Conservation (phyloP, 2,113 vertebrate genomes). For the Eudyptes chrysolophus region DNA sequence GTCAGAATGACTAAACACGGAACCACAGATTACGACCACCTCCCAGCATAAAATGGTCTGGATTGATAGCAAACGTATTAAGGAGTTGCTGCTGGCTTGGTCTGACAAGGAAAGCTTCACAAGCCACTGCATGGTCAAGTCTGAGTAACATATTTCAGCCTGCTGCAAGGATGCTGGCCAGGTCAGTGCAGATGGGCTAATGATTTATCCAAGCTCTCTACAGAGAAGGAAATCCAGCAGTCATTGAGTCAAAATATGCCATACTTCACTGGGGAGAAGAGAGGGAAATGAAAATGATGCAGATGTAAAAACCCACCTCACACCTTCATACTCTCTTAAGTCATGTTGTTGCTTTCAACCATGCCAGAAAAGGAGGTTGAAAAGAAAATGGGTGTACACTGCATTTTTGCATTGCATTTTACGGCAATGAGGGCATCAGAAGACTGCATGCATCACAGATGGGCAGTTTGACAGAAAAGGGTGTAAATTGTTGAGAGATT, state of each 20-base stretch:
- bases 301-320: neutral
- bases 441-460: neutral
- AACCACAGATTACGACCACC: neutral
- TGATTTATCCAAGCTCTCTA: neutral
- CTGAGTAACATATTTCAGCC: neutral
- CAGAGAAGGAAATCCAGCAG: neutral
- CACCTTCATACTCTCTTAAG: neutral
- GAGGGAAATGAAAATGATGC: neutral
- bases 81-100: neutral
- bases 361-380: neutral
- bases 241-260: neutral
- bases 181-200: neutral
- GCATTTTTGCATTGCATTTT: neutral
- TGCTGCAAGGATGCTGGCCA: neutral
- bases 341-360: slow-evolving; percentile 4
- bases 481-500: too few relatives aligned
- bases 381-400: neutral
- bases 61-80: neutral
- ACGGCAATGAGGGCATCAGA: neutral
- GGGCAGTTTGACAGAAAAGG: neutral
- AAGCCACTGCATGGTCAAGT: neutral
- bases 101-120: neutral
- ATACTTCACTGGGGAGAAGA: neutral
- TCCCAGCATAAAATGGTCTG: neutral
- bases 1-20: neutral